A percentile compares a stretch with the other conserved stretches of the same genome.
These are phyloP conservation scores for Girardinus metallicus DNA, from an alignment of 2,797 vertebrate genomes.

Conservation along the genomic window DNA sequence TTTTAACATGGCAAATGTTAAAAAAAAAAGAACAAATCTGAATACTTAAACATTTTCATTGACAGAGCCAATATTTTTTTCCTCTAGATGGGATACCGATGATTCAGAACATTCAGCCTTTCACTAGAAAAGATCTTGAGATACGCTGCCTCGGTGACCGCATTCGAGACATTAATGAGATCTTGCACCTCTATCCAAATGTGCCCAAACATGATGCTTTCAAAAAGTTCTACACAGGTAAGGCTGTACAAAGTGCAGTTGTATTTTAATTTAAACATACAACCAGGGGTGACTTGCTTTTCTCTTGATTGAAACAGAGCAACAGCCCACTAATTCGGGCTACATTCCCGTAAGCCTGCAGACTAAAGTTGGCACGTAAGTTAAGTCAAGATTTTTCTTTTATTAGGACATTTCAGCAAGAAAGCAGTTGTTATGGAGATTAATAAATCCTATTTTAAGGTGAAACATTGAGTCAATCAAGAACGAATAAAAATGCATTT, in stretches of 20 bases:
- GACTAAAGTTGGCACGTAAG: constrained; percentile 74
- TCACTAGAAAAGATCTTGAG: constrained; percentile 91
- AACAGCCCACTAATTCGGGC: constrained; percentile 1
- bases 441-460: no score
- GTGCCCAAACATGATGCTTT: constrained; percentile 88
- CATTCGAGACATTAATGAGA: constrained; percentile 88
- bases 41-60: neutral
- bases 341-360: constrained; percentile 74
- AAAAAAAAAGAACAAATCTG: neutral
- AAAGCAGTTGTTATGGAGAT: no score
- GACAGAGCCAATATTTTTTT: neutral
- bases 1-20: neutral
- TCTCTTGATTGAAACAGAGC: constrained; percentile 43
- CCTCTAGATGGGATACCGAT: constrained; percentile 81
- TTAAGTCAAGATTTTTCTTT: neutral
- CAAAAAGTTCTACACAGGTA: constrained; percentile 90
- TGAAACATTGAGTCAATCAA: no score
- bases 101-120: constrained; percentile 96
- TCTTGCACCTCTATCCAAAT: constrained; percentile 87
- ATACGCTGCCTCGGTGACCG: constrained; percentile 92
- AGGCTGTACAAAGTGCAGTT: constrained; percentile 63
- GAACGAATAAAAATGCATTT: no score
- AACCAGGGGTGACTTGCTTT: constrained; percentile 10
- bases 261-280: neutral
- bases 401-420: no score